phyloP scores from a whole-genome alignment of 2,888 invertebrate species.

The Lordiphosa andalusiaca region DNA sequence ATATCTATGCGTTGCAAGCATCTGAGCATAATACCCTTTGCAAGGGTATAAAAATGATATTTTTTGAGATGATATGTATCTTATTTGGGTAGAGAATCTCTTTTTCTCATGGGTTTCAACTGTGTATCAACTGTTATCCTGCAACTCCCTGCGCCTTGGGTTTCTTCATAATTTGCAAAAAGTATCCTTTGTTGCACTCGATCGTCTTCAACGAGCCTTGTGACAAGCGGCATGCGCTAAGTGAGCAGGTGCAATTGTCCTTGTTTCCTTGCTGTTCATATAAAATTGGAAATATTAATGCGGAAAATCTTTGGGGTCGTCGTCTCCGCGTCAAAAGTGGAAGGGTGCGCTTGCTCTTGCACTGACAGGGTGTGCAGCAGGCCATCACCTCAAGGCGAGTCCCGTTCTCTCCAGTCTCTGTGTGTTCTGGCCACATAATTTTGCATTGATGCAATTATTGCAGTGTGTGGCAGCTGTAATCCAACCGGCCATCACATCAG shows the following conservation, averaged over 20 bases:
- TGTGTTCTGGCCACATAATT: constrained; percentile 26
- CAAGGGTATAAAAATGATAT: too few relatives aligned
- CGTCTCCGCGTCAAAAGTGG: constrained; percentile 1
- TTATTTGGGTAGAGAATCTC: too few relatives aligned
- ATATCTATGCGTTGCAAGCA: too few relatives aligned
- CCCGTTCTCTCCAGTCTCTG: too few relatives aligned
- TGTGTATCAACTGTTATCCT: too few relatives aligned
- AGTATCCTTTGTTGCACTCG: constrained; percentile 4
- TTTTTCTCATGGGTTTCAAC: too few relatives aligned
- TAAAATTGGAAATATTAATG: constrained; percentile 47
- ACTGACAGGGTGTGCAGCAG: constrained; percentile 39
- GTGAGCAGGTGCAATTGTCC: constrained; percentile 33
- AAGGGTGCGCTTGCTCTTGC: neutral
- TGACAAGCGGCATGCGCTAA: constrained; percentile 23
- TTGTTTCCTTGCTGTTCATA: constrained; percentile 32
- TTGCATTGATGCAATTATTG: constrained; percentile 58
- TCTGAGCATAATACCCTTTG: too few relatives aligned
- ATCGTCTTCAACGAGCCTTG: constrained; percentile 22
- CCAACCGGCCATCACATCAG: neutral
- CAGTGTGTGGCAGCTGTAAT: constrained; percentile 41
- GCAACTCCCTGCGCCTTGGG: too few relatives aligned
- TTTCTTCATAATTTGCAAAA: neutral
- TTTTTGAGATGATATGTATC: too few relatives aligned
- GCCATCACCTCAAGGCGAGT: constrained; percentile 30
- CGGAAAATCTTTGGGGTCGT: constrained; percentile 61